These are phyloP conservation scores for Leptocoma aspasia DNA, from an alignment of 2,113 vertebrate species.

Conservation along the genomic window DNA sequence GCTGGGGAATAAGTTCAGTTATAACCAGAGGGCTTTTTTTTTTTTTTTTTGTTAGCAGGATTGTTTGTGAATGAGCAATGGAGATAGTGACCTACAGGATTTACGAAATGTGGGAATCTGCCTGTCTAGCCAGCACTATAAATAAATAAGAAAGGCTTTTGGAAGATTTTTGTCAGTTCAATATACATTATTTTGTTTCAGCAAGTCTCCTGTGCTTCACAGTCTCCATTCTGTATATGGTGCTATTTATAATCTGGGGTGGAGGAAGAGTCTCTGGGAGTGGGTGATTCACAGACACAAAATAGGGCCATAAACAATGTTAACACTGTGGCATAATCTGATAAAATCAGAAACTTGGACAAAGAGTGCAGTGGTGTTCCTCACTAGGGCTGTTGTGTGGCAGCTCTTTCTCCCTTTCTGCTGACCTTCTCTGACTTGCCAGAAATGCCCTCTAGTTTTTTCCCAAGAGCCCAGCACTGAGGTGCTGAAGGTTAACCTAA, in stretches of 20 bases:
- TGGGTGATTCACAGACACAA: constrained; percentile 40
- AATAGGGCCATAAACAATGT: constrained; percentile 49
- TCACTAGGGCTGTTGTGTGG: not conserved
- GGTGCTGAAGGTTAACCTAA: not conserved
- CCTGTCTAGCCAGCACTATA: constrained; percentile 35
- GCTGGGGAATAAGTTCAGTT: not conserved
- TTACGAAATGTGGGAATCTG: constrained; percentile 29
- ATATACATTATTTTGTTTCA: constrained; percentile 29
- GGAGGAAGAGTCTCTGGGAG: constrained; percentile 34
- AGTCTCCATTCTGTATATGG: not conserved
- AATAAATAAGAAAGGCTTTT: constrained; percentile 27
- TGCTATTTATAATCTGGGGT: constrained; percentile 53
- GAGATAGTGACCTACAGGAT: constrained; percentile 1
- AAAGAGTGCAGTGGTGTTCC: not conserved
- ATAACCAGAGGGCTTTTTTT: not conserved
- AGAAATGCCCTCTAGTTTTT: not conserved
- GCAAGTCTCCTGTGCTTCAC: constrained; percentile 1
- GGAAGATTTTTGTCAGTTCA: not conserved
- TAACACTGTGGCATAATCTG: constrained; percentile 50
- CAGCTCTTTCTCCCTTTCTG: not conserved
- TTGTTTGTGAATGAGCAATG: constrained; percentile 48
- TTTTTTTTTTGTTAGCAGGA: not conserved
- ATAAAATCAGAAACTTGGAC: constrained; percentile 39
- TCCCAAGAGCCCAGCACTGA: rapidly evolving
- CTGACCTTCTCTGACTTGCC: not conserved